Evolutionary conservation across 2,888 invertebrate species (phyloP).

Genomic region (Lingula anatina): DNA sequence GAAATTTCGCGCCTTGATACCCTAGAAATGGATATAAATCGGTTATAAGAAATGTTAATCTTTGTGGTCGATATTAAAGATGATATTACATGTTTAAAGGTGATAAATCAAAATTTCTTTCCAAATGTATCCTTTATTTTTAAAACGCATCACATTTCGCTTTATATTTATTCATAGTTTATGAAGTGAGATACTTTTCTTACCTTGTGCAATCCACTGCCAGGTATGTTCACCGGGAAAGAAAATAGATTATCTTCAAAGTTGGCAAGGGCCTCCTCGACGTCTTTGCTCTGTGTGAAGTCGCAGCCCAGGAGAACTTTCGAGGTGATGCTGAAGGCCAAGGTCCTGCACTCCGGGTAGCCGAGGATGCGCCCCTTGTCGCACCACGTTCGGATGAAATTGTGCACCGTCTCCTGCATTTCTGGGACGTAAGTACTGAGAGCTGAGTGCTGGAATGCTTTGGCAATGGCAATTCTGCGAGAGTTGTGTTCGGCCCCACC

Average conservation of each 20-base stretch:
- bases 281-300: slow-evolving; percentile 18
- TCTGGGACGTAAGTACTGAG: slow-evolving; percentile 23
- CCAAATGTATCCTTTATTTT: too few relatives aligned
- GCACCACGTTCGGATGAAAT: slow-evolving; percentile 23
- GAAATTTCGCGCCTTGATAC: slow-evolving; percentile 23
- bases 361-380: slow-evolving; percentile 17
- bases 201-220: slow-evolving; percentile 39
- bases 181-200: too few relatives aligned
- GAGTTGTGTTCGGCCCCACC: slow-evolving; percentile 23
- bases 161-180: too few relatives aligned
- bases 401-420: slow-evolving; percentile 17
- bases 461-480: slow-evolving; percentile 27
- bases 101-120: too few relatives aligned
- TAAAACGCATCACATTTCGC: too few relatives aligned
- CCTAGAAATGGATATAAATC: too few relatives aligned
- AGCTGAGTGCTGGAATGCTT: slow-evolving; percentile 29
- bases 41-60: too few relatives aligned
- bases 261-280: slow-evolving; percentile 16
- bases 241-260: slow-evolving; percentile 40
- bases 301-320: slow-evolving; percentile 32
- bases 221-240: slow-evolving; percentile 36
- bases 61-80: too few relatives aligned
- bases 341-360: slow-evolving; percentile 27
- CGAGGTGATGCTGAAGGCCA: slow-evolving; percentile 33
- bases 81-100: too few relatives aligned